Conservation (phyloP, 2,113 vertebrate species). For the Thinocorus orbignyianus region DNA sequence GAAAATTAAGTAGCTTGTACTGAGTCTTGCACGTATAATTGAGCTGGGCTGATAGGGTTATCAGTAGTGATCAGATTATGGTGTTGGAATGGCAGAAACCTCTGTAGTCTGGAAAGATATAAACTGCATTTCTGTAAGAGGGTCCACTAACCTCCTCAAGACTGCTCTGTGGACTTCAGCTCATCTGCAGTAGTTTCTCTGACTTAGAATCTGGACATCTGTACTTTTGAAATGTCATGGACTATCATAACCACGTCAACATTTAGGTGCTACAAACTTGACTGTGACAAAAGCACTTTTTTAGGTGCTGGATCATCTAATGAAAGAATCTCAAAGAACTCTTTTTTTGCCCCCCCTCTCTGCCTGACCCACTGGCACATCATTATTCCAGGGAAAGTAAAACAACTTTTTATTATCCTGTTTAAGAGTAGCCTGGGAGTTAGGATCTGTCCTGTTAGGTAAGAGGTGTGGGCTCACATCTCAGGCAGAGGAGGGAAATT, state of each 20-base stretch:
- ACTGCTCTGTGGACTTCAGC: not conserved
- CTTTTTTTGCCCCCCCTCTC: not conserved
- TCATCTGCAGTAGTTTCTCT: not conserved
- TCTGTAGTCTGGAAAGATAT: not conserved
- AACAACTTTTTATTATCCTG: not conserved
- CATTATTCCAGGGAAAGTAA: not conserved
- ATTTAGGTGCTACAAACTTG: not conserved
- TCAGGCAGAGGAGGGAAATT: not conserved
- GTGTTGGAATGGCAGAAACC: not conserved
- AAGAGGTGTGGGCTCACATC: not conserved
- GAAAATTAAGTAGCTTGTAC: not conserved
- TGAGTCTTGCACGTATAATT: not conserved
- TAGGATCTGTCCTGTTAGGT: not conserved
- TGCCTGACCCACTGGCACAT: not conserved
- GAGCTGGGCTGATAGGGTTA: not conserved
- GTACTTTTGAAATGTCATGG: not conserved
- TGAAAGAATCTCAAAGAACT: not conserved
- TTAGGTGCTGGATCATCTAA: not conserved
- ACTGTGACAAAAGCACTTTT: not conserved
- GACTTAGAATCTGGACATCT: not conserved
- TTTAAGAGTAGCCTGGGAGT: not conserved
- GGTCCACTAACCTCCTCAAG: not conserved
- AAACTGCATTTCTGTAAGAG: not conserved
- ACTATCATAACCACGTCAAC: not conserved
- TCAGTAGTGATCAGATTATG: not conserved